Evolutionary conservation across 2,113 vertebrate genomes (phyloP).

Genomic region (Phrynosoma platyrhinos): DNA sequence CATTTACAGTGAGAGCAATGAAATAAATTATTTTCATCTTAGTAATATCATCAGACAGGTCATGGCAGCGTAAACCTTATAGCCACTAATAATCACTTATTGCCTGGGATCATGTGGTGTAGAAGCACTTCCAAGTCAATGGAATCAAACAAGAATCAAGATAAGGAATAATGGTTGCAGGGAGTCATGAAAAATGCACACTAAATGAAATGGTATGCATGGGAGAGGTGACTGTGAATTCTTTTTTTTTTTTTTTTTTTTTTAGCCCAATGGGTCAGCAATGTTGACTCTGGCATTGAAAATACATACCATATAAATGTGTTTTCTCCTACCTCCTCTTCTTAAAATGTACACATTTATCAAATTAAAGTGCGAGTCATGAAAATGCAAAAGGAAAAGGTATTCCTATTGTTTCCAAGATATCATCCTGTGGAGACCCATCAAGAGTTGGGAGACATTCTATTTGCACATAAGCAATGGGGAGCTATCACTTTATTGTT

Average conservation of each 20-base stretch:
- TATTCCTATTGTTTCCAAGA: background rate
- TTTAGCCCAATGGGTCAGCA: background rate
- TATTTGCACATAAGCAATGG: background rate
- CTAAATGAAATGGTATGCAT: background rate
- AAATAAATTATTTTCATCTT: too few relatives aligned
- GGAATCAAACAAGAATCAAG: too few relatives aligned
- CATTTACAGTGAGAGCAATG: too few relatives aligned
- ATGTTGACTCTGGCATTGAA: background rate
- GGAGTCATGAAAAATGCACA: too few relatives aligned
- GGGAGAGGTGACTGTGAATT: too few relatives aligned
- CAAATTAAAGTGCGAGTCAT: background rate
- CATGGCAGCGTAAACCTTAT: too few relatives aligned
- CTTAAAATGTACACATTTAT: background rate
- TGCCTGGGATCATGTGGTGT: too few relatives aligned
- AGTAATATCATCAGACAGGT: too few relatives aligned
- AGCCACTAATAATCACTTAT: too few relatives aligned
- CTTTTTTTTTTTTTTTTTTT: background rate
- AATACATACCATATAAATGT: background rate
- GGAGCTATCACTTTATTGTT: background rate
- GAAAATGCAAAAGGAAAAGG: background rate
- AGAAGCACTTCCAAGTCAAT: too few relatives aligned
- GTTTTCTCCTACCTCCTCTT: accelerated
- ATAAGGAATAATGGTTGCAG: too few relatives aligned
- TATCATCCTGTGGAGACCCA: background rate
- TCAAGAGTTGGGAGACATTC: background rate